Base-by-base conservation (phyloP, 2,797 vertebrate species). In the Cossypha niveicapilla region DNA sequence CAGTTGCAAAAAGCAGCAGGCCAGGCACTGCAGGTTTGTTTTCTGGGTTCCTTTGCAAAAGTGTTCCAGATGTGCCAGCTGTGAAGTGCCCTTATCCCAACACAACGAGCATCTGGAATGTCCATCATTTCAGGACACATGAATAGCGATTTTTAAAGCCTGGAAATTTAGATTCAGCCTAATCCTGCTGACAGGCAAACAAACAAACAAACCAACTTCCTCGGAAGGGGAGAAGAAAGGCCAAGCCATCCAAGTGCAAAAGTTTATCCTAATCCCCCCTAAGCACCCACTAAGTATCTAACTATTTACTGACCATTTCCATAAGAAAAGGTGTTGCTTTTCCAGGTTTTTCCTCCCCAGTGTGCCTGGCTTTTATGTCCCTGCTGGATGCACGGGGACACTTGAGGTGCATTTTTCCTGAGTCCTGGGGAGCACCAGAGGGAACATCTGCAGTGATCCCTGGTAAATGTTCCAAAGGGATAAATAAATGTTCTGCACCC, bases 121-220 rank as follows among this genome's bases (percentile, higher is more conserved):
- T 44, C 88, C 88, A 82, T 91, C 67, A 50, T 76, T 63, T 13
- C 60, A 58, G 70, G 74, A 11, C 74, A 79, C 58, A 90, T 84
- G 94, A 93, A 96, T 94, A 93, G 75, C 24, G 8, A 61, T 45
- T 91, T 94, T 92, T 87, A 63, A 92, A 96, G 91, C 67, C 86
- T 94, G 84, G 63, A 92, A 93, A 76, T 30, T 71, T 70, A 44
- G 51, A 34, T 70, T 86, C 89, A 86, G 86, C 84, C 81, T 93
- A 92, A 96, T 96, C 96, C 89, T 74, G 63, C 84, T 45, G 91
- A 10, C 47, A 89, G 86, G 92, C 86, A 96, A 96, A 89, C 93
- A 95, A 96, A 89, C 93, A 95, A 95, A 93, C 91, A 76, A 87
- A 87, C 87, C 92, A 32, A 90, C 86, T 96, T 95, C 96, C 96